phyloP scores from a whole-genome alignment of 2,797 vertebrate species.

The Gallirallus australis region DNA sequence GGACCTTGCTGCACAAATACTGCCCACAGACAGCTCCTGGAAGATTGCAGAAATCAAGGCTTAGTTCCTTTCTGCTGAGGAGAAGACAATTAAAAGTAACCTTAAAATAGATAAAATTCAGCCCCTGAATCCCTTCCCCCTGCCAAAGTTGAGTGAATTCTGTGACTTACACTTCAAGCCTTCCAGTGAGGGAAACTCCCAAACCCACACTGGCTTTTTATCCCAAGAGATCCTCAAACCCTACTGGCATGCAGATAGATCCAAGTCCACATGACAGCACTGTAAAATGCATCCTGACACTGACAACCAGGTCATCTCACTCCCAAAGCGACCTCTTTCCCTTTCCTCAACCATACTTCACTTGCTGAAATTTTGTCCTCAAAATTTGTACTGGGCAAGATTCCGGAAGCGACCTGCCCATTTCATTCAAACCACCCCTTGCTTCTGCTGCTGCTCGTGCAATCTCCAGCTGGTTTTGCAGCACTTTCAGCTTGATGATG shows the following conservation, averaged over 20 bases:
- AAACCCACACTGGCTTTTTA: background rate
- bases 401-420: background rate
- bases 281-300: background rate
- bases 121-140: background rate
- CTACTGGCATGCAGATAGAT: background rate
- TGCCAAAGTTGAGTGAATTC: background rate
- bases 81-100: background rate
- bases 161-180: background rate
- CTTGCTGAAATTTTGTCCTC: background rate
- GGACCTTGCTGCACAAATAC: background rate
- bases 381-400: background rate
- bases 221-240: background rate
- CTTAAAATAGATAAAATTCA: background rate
- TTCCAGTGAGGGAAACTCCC: background rate
- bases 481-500: background rate
- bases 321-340: background rate
- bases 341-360: background rate
- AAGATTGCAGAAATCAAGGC: background rate
- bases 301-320: background rate
- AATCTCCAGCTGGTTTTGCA: background rate
- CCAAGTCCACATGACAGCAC: background rate
- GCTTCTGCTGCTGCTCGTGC: background rate
- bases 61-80: background rate
- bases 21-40: rapidly evolving
- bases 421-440: background rate